phyloP scores from a whole-genome alignment of 2,888 invertebrate species.

The Sinopyrophorus schimmeli region DNA sequence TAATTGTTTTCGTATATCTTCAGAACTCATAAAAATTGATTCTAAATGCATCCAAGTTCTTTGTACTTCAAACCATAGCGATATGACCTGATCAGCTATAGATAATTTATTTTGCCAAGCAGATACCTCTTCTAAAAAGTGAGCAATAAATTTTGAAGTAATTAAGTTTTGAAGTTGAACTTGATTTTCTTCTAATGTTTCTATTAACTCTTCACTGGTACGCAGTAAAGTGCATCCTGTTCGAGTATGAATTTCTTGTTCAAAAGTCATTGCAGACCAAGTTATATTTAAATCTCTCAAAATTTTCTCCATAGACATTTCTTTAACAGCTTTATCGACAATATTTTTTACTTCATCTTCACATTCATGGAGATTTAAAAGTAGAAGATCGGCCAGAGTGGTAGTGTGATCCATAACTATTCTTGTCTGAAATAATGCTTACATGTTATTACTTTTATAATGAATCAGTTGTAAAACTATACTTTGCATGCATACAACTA shows the following conservation, averaged over 20 bases:
- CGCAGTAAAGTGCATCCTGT: slow-evolving; percentile 85
- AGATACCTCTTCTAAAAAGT: slow-evolving; percentile 93
- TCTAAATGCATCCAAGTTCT: slow-evolving; percentile 96
- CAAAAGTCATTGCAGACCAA: slow-evolving; percentile 93
- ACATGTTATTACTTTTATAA: no score
- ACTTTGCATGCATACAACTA: no score
- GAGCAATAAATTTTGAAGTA: slow-evolving; percentile 95
- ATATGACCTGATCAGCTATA: slow-evolving; percentile 91
- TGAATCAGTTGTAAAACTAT: no score
- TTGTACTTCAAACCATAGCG: slow-evolving; percentile 94
- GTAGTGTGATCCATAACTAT: slow-evolving; percentile 94
- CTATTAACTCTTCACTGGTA: slow-evolving; percentile 94
- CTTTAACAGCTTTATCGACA: slow-evolving; percentile 97
- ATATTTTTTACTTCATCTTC: slow-evolving; percentile 98
- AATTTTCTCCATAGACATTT: slow-evolving; percentile 98
- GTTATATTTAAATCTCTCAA: slow-evolving; percentile 87
- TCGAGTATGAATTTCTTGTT: slow-evolving; percentile 83
- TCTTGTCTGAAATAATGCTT: slow-evolving; percentile 67
- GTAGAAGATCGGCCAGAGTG: slow-evolving; percentile 87
- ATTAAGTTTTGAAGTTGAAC: slow-evolving; percentile 95
- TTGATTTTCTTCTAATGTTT: slow-evolving; percentile 97
- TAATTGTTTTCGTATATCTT: slow-evolving; percentile 92
- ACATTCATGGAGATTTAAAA: slow-evolving; percentile 91
- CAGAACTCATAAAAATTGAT: slow-evolving; percentile 97
- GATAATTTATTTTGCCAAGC: slow-evolving; percentile 91